phyloP scores from a whole-genome alignment of 2,888 invertebrate genomes.

The Drosophila robusta region DNA sequence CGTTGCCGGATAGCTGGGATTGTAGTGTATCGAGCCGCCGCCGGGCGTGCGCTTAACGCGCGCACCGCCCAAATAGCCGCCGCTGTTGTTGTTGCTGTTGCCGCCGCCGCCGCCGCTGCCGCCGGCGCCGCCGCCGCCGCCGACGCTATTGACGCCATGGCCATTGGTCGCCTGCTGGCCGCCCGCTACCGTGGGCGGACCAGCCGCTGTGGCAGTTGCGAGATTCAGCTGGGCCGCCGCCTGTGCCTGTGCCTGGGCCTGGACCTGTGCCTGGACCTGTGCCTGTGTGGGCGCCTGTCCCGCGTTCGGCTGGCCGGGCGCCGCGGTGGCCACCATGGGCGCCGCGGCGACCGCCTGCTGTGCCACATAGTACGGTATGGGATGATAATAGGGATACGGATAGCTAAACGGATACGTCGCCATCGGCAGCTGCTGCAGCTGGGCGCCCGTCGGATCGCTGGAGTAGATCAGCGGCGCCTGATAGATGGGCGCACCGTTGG shows the following conservation, averaged over 20 bases:
- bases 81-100: constrained; percentile 7
- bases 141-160: constrained; percentile 32
- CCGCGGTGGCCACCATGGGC: constrained; percentile 76
- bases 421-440: constrained; percentile 84
- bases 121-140: constrained; percentile 44
- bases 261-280: constrained; percentile 29
- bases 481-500: constrained; percentile 83
- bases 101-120: constrained; percentile 52
- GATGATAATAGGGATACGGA: constrained; percentile 85
- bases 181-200: constrained; percentile 71
- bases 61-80: constrained; percentile 68
- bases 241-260: constrained; percentile 29
- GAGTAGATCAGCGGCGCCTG: constrained; percentile 85
- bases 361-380: constrained; percentile 85
- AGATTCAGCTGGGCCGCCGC: constrained; percentile 70
- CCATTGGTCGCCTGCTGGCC: constrained; percentile 48
- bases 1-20: constrained; percentile 62
- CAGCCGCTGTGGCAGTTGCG: constrained; percentile 76
- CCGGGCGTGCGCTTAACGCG: constrained; percentile 82
- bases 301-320: constrained; percentile 51
- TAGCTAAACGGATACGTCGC: constrained; percentile 84
- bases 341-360: constrained; percentile 83
- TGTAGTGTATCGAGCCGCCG: constrained; percentile 73
- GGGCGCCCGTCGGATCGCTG: constrained; percentile 83
- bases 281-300: constrained; percentile 35